Conservation (phyloP, 2,888 invertebrate species). For the Ctenicera cuprea region DNA sequence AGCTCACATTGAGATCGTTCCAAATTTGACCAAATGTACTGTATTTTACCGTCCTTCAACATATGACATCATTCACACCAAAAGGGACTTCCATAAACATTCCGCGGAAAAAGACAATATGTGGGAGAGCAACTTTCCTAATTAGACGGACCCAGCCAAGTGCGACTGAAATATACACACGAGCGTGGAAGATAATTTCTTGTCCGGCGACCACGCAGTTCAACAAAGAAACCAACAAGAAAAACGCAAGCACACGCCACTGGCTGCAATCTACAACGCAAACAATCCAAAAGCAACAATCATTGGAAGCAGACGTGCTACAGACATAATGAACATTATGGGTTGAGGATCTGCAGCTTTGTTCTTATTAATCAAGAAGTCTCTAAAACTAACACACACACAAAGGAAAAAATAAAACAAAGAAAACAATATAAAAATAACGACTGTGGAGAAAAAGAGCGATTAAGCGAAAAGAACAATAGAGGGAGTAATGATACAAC, state of each 20-base stretch:
- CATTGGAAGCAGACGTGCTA: constrained; percentile 49
- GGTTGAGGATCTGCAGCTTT: constrained; percentile 49
- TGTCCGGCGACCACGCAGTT: background rate
- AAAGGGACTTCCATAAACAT: constrained; percentile 26
- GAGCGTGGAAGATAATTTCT: constrained; percentile 38
- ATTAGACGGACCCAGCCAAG: constrained; percentile 36
- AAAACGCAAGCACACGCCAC: constrained; percentile 37
- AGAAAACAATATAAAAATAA: constrained; percentile 50
- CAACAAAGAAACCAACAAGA: constrained; percentile 12
- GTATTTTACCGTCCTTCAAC: constrained; percentile 25
- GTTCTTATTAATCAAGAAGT: constrained; percentile 57
- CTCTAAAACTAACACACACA: constrained; percentile 20
- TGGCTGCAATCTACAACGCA: constrained; percentile 48
- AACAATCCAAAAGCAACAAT: constrained; percentile 52
- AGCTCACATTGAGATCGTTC: background rate
- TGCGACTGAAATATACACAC: constrained; percentile 31
- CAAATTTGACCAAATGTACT: background rate
- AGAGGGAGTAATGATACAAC: constrained; percentile 44
- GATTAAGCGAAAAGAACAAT: constrained; percentile 51
- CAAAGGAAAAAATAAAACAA: constrained; percentile 36
- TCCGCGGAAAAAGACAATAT: constrained; percentile 35
- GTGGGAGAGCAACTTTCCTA: constrained; percentile 51
- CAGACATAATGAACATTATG: constrained; percentile 54
- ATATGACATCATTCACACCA: constrained; percentile 36
- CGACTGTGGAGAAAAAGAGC: constrained; percentile 49